Conservation (phyloP, 2,113 vertebrate species). For the Megalops atlanticus region DNA sequence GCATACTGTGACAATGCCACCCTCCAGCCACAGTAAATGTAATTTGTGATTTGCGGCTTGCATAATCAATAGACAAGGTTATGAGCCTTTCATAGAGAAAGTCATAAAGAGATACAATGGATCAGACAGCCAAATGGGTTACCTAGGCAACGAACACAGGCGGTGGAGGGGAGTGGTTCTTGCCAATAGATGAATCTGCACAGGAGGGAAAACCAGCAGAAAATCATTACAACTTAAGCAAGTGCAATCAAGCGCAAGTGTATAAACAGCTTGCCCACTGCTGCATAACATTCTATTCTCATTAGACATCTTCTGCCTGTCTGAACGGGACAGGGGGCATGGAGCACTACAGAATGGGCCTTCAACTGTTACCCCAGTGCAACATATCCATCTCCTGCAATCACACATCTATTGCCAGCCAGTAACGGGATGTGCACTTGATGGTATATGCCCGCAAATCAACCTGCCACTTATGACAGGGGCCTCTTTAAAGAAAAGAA, state of each 20-base stretch:
- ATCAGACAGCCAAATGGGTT: constrained; percentile 24
- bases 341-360: background rate
- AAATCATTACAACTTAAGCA: constrained; percentile 24
- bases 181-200: constrained; percentile 16
- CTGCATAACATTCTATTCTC: background rate
- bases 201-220: background rate
- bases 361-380: background rate
- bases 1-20: background rate
- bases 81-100: constrained; percentile 21
- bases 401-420: background rate
- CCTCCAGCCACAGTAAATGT: constrained; percentile 10
- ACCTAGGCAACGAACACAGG: constrained; percentile 33
- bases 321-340: too few species aligned
- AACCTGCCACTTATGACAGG: background rate
- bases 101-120: constrained; percentile 15
- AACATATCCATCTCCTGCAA: background rate
- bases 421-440: background rate
- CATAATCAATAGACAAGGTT: constrained; percentile 31
- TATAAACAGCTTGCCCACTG: constrained; percentile 1
- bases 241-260: constrained; percentile 1
- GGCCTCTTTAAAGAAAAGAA: too few species aligned
- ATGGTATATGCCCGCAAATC: background rate
- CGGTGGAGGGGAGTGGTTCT: background rate
- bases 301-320: background rate
- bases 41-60: constrained; percentile 23